Evolutionary conservation across 2,797 vertebrate genomes (phyloP).

Genomic region (Pterois miles): DNA sequence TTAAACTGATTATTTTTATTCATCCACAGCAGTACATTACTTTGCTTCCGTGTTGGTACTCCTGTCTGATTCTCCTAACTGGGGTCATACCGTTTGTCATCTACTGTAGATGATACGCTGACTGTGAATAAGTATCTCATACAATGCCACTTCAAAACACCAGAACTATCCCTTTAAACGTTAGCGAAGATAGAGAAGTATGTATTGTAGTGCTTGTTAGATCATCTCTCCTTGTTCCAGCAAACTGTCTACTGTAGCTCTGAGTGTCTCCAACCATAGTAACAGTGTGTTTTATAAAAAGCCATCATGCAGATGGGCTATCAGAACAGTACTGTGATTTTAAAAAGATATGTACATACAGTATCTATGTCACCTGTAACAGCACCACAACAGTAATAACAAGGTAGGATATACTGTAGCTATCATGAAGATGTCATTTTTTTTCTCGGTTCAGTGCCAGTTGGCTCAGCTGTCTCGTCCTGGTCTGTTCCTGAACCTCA

Average conservation of each 20-base stretch:
- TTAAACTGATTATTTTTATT: too few relatives aligned
- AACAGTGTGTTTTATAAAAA: neutral
- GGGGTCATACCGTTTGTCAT: too few relatives aligned
- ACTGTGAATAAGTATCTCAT: too few relatives aligned
- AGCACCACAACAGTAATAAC: neutral
- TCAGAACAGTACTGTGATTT: neutral
- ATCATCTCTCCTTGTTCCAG: neutral
- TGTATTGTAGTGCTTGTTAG: neutral
- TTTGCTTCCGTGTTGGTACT: too few relatives aligned
- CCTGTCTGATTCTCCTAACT: too few relatives aligned
- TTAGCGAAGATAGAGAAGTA: neutral
- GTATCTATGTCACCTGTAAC: neutral
- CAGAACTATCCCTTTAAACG: neutral
- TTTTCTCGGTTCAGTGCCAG: neutral
- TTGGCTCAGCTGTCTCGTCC: neutral
- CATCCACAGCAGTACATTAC: too few relatives aligned
- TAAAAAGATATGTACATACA: neutral
- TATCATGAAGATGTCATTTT: accelerated
- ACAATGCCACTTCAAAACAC: too few relatives aligned
- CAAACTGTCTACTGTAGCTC: neutral
- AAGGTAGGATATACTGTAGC: too few relatives aligned
- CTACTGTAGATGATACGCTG: too few relatives aligned
- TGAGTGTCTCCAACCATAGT: neutral
- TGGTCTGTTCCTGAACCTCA: neutral
- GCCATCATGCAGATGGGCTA: neutral